Conservation (phyloP, 2,797 vertebrate species). For the Petrocephalus sullivani region DNA sequence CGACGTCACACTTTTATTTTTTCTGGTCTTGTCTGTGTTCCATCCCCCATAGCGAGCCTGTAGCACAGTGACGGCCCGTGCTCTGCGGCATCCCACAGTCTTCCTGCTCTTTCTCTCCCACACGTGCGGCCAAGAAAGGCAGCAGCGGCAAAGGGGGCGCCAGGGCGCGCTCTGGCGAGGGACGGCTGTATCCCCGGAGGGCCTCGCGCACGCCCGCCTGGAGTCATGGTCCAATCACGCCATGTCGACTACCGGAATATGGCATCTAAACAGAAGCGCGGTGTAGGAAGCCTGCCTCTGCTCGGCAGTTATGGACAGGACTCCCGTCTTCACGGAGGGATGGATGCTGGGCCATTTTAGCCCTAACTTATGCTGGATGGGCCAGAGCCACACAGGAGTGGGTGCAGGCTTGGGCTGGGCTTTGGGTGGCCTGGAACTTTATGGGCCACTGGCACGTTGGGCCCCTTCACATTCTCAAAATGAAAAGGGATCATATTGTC, state of each 20-base stretch:
- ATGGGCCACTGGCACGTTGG: not conserved
- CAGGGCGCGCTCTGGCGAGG: not conserved
- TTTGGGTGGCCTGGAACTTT: not conserved
- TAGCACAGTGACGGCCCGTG: not conserved
- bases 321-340: not conserved
- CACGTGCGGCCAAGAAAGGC: not conserved
- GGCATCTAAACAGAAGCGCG: not conserved
- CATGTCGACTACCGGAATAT: not conserved
- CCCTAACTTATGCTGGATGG: not conserved
- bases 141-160: not conserved
- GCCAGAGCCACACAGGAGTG: not conserved
- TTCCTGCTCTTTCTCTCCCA: not conserved
- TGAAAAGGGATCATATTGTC: not conserved
- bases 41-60: not conserved
- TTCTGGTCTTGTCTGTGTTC: not conserved
- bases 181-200: not conserved
- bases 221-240: not conserved
- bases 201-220: not conserved
- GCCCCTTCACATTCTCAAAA: not conserved
- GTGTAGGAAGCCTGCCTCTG: not conserved
- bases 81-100: not conserved
- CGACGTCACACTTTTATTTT: not conserved
- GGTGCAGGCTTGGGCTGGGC: not conserved
- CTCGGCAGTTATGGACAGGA: not conserved
- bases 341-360: not conserved